Percentiles rank a stretch among this genome's conserved stretches.
These are phyloP conservation scores for Steinernema khuongi DNA, from an alignment of 1,140 invertebrate genomes.

Conservation along the genomic window DNA sequence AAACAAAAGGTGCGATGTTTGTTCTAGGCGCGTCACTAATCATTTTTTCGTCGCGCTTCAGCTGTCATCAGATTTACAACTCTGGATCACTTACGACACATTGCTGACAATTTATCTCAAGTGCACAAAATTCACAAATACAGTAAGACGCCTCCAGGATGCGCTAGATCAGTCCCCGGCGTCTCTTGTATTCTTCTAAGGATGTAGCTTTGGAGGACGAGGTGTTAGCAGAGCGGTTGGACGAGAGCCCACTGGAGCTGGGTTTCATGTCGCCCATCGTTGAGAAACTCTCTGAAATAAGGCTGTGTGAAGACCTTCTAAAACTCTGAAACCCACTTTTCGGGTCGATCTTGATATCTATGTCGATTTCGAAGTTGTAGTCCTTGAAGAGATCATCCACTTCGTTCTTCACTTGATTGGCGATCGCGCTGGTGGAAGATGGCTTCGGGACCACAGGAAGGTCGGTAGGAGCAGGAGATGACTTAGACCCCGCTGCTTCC, in stretches of 20 bases:
- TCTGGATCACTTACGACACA: not conserved
- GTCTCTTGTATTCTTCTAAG: not conserved
- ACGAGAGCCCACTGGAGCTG: not conserved
- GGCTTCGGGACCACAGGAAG: not conserved
- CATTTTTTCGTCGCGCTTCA: not conserved
- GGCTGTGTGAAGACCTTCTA: not conserved
- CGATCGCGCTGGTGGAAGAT: not conserved
- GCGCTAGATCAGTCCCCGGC: not conserved
- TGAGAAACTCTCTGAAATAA: not conserved
- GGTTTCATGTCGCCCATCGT: not conserved
- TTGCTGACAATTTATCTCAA: not conserved
- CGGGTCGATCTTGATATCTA: not conserved
- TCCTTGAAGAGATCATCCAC: slow-evolving; percentile 4
- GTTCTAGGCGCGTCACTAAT: not conserved
- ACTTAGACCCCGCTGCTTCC: not conserved
- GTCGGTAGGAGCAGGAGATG: not conserved
- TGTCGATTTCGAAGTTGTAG: slow-evolving; percentile 6
- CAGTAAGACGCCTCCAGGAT: not conserved
- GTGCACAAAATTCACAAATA: not conserved
- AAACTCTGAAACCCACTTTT: not conserved
- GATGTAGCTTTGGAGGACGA: not conserved
- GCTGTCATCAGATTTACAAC: not conserved
- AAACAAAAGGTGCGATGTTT: not conserved
- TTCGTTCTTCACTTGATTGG: not conserved
- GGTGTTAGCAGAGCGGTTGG: not conserved